Evolutionary conservation across 2,113 vertebrate species (phyloP).

Genomic region (Dipodomys stephensi): DNA sequence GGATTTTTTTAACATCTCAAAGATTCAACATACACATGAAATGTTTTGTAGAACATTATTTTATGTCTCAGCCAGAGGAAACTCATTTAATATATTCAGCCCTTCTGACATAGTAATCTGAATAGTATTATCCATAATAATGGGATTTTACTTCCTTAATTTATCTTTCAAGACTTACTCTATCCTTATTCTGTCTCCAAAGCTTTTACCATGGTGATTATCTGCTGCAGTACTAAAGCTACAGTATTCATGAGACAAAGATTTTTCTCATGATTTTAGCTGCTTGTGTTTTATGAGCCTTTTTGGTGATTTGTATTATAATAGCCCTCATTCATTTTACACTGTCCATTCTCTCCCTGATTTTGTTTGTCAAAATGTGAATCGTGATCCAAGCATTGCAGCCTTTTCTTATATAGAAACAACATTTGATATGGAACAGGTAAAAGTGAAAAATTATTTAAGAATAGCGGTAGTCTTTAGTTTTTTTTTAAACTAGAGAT

Average conservation of each 20-base stretch:
- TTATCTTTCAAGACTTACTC: constrained; percentile 74
- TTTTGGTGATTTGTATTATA: constrained; percentile 60
- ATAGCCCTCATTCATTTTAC: background rate
- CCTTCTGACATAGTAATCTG: constrained; percentile 62
- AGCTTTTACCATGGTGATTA: constrained; percentile 65
- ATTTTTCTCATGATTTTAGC: constrained; percentile 14
- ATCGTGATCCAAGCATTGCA: background rate
- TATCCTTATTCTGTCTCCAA: constrained; percentile 59
- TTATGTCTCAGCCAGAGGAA: constrained; percentile 66
- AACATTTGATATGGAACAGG: constrained; percentile 24
- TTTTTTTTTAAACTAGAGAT: constrained; percentile 10
- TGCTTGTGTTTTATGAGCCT: constrained; percentile 57
- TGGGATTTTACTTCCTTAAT: constrained; percentile 75
- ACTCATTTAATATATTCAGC: constrained; percentile 70
- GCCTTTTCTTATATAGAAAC: background rate
- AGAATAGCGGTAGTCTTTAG: background rate
- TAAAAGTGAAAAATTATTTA: background rate
- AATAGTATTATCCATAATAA: constrained; percentile 75
- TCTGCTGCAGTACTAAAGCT: constrained; percentile 29
- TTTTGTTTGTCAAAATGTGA: constrained; percentile 60
- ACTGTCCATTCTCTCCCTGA: background rate
- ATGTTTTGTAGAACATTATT: constrained; percentile 59
- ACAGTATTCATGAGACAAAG: constrained; percentile 52
- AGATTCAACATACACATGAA: background rate
- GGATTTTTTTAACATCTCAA: background rate